phyloP scores from a whole-genome alignment of 2,888 invertebrate species.

The Oscheius sp. region DNA sequence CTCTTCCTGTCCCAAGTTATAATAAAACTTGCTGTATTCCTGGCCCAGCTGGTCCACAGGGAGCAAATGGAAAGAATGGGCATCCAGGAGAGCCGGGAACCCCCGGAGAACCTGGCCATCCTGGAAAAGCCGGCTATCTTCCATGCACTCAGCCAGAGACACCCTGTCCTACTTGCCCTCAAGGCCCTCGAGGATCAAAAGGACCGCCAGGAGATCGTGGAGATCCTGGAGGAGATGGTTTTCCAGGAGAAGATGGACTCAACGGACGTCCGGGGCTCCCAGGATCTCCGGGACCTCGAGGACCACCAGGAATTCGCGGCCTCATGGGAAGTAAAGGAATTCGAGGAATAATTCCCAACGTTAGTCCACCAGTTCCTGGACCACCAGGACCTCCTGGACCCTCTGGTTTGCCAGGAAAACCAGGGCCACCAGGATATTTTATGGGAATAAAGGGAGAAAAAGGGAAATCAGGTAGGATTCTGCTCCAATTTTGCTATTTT shows the following conservation, averaged over 20 bases:
- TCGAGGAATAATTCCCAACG: background rate
- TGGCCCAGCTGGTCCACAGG: conserved; percentile 1
- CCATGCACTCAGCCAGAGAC: background rate
- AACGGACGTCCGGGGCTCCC: background rate
- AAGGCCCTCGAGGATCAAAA: background rate
- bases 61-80: background rate
- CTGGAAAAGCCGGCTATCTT: background rate
- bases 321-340: background rate
- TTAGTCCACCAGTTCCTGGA: background rate
- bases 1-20: background rate
- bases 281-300: conserved; percentile 10
- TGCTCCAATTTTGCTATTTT: background rate
- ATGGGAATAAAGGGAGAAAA: conserved; percentile 19
- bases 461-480: background rate
- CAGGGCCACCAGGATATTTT: background rate
- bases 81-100: conserved; percentile 2
- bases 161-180: background rate
- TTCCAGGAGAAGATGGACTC: conserved; percentile 5
- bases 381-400: conserved; percentile 14
- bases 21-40: conserved; percentile 2
- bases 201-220: conserved; percentile 11
- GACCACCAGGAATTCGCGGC: background rate
- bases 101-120: conserved; percentile 20
- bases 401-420: background rate
- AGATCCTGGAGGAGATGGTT: background rate